Percentiles rank a stretch among this genome's conserved stretches.
These are phyloP conservation scores for Corydoras sp. DNA, from an alignment of 2,113 vertebrate genomes.

Conservation along the genomic window DNA sequence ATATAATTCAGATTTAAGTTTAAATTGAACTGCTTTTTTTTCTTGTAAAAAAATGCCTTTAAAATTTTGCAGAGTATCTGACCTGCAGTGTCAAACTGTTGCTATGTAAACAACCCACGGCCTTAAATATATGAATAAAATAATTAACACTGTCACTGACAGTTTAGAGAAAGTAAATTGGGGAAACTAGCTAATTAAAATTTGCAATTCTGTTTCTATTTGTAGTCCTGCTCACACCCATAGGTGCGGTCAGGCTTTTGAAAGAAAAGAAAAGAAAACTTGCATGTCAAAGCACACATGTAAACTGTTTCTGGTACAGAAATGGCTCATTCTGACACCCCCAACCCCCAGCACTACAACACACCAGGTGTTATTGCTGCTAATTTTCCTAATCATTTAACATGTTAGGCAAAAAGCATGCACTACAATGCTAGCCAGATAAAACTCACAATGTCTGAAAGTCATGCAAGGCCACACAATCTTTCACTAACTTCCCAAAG, in stretches of 20 bases:
- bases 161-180: not conserved
- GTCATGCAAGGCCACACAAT: slow-evolving; percentile 37
- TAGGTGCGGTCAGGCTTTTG: not conserved
- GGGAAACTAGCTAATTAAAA: not conserved
- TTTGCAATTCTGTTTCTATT: not conserved
- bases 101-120: no score
- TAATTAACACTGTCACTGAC: no score
- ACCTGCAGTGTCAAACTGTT: no score
- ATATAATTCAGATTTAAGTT: no score
- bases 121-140: no score
- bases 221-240: not conserved
- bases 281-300: no score
- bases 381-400: not conserved
- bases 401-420: not conserved
- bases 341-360: not conserved
- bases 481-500: slow-evolving; percentile 51
- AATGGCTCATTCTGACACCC: no score
- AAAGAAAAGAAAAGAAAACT: no score
- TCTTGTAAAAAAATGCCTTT: no score
- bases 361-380: not conserved
- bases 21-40: no score
- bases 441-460: not conserved
- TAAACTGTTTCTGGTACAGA: no score
- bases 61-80: no score
- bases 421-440: not conserved